Conservation (phyloP, 1,140 invertebrate genomes). For the Aphelenchoides fujianensis region DNA sequence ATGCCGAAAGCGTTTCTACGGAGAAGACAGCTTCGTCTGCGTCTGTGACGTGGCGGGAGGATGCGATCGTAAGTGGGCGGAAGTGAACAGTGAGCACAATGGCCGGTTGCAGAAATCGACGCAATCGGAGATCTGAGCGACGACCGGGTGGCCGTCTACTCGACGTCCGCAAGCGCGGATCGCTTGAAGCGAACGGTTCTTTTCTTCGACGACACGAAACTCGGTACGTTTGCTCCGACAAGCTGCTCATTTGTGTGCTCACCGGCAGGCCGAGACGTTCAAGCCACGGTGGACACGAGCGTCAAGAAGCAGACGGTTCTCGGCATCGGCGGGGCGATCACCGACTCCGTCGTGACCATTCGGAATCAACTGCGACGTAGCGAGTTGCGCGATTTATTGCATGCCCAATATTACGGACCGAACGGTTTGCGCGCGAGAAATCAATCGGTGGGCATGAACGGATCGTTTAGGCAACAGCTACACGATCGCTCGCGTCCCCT, state of each 20-base stretch:
- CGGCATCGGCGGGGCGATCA: constrained; percentile 2
- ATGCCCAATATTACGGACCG: background rate
- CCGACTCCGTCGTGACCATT: constrained; percentile 1
- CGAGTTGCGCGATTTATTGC: too few relatives aligned
- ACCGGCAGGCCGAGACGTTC: background rate
- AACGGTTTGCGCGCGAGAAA: background rate
- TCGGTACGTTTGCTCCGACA: too few relatives aligned
- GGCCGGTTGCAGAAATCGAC: background rate
- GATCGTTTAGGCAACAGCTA: constrained; percentile 3
- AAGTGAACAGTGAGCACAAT: background rate
- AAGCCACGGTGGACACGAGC: background rate
- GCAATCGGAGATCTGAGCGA: background rate
- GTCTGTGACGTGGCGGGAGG: background rate
- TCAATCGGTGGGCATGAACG: background rate
- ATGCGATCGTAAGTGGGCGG: background rate
- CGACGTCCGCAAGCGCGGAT: background rate
- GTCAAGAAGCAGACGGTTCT: background rate
- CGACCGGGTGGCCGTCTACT: background rate
- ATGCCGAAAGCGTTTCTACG: background rate
- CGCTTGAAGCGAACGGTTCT: background rate
- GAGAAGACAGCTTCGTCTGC: background rate
- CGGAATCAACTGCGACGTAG: background rate
- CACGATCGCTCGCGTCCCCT: background rate
- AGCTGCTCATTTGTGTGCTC: too few relatives aligned
- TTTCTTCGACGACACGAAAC: background rate